These are phyloP conservation scores for Lypha dubia DNA, from an alignment of 2,888 invertebrate species.

Conservation along the genomic window DNA sequence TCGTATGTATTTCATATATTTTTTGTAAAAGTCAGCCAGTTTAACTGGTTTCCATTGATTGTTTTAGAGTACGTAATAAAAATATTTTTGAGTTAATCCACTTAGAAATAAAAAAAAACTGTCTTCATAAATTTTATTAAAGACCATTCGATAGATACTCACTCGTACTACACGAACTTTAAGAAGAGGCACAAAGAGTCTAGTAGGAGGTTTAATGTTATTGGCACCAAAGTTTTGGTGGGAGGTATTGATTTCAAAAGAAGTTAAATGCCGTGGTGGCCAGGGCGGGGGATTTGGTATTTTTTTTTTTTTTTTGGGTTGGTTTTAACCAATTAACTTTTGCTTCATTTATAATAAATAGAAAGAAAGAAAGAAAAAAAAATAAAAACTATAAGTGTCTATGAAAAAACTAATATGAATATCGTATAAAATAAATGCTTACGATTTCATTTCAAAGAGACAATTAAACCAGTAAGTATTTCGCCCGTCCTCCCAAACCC, in stretches of 20 bases:
- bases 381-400: constrained; percentile 19
- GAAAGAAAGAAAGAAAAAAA: not conserved
- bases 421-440: constrained; percentile 63
- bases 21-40: constrained; percentile 36
- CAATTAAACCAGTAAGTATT: constrained; percentile 25
- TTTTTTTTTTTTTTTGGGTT: not conserved
- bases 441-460: constrained; percentile 66
- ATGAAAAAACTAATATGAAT: constrained; percentile 53
- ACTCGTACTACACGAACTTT: too few relatives aligned
- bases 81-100: constrained; percentile 59
- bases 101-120: constrained; percentile 18
- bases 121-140: constrained; percentile 46
- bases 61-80: constrained; percentile 47
- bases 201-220: not conserved
- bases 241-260: not conserved
- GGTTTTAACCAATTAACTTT: constrained; percentile 52
- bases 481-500: too few relatives aligned
- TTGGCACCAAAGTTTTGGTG: not conserved
- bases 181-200: too few relatives aligned
- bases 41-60: constrained; percentile 39
- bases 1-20: constrained; percentile 37
- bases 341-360: constrained; percentile 19
- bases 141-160: constrained; percentile 26
- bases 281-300: not conserved
- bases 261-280: not conserved